A percentile compares a stretch with the other conserved stretches of the same genome.
These are phyloP conservation scores for Rostrhamus sociabilis DNA, from an alignment of 2,797 vertebrate species.

Conservation along the genomic window DNA sequence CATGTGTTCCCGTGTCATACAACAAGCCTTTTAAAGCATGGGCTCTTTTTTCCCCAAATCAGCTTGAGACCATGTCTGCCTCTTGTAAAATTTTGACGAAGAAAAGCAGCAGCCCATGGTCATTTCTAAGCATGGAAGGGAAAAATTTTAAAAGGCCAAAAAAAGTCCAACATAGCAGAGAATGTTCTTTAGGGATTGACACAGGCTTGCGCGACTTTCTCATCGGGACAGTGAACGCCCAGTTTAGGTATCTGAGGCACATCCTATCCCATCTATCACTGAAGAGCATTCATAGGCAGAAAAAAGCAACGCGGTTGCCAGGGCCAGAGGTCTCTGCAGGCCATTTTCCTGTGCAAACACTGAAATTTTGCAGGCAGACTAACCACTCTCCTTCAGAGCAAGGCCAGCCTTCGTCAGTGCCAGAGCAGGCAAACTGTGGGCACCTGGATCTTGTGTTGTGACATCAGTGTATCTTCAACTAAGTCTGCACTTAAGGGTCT, in stretches of 20 bases:
- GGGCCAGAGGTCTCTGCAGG: neutral
- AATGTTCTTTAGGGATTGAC: neutral
- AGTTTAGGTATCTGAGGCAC: neutral
- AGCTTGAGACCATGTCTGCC: neutral
- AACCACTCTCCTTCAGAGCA: neutral
- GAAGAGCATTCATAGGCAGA: neutral
- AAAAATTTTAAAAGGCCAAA: neutral
- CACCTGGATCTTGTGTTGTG: neutral
- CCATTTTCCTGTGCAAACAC: neutral
- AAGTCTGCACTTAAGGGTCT: neutral
- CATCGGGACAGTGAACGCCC: fast-evolving
- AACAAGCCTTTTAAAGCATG: neutral
- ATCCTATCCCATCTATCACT: neutral
- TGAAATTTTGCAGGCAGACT: neutral
- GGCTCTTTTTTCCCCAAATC: neutral
- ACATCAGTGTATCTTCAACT: neutral
- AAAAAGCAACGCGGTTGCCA: neutral
- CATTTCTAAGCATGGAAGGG: neutral
- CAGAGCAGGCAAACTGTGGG: neutral
- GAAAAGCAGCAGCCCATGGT: neutral
- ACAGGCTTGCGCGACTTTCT: neutral
- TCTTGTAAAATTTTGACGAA: neutral
- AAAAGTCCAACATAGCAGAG: neutral
- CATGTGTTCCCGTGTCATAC: fast-evolving
- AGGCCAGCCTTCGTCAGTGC: neutral